phyloP scores from a whole-genome alignment of 2,797 vertebrate species.

The Pterois miles region DNA sequence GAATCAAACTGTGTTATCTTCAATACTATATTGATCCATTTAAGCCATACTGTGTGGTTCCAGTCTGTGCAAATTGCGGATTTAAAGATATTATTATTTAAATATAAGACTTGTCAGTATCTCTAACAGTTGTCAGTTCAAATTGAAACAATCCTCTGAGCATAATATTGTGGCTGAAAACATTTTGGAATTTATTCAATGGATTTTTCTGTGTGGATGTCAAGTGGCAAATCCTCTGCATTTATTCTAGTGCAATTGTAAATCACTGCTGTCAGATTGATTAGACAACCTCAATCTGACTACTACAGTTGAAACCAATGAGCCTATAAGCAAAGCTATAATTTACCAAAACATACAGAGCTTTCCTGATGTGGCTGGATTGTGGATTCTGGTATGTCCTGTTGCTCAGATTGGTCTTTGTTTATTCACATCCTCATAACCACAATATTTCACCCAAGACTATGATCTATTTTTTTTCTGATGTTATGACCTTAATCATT shows the following conservation, averaged over 20 bases:
- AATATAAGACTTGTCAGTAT: background rate
- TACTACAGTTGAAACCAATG: background rate
- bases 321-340: background rate
- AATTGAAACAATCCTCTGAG: background rate
- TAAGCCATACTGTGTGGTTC: background rate
- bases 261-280: background rate
- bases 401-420: background rate
- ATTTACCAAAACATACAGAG: background rate
- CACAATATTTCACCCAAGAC: background rate
- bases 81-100: background rate
- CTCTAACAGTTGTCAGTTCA: background rate
- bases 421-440: background rate
- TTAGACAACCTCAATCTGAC: background rate
- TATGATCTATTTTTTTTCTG: background rate
- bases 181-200: background rate
- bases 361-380: background rate
- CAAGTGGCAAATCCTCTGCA: background rate
- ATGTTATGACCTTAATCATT: background rate
- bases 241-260: background rate
- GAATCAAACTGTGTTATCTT: background rate
- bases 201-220: background rate
- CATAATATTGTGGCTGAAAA: background rate
- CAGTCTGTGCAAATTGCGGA: background rate
- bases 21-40: background rate
- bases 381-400: background rate